These are phyloP conservation scores for Neocrepidodera transversa DNA, from an alignment of 2,888 invertebrate genomes.

Conservation along the genomic window DNA sequence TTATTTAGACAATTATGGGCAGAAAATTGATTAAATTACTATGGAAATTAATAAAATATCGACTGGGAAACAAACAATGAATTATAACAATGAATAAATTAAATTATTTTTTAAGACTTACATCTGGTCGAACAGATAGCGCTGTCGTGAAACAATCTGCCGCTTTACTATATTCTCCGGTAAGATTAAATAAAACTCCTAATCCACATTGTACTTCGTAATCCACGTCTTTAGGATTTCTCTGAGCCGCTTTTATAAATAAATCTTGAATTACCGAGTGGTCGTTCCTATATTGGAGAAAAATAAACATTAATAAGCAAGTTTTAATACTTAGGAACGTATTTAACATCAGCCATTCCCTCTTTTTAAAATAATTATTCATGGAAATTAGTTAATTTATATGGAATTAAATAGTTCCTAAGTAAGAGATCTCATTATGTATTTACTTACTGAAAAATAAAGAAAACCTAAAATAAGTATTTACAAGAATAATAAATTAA, in stretches of 20 bases:
- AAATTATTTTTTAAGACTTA: constrained; percentile 55
- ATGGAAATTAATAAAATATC: no score
- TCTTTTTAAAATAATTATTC: background rate
- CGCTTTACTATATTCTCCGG: constrained; percentile 94
- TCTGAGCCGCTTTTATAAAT: constrained; percentile 80
- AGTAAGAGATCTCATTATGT: no score
- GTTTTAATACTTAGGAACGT: background rate
- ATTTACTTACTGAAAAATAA: no score
- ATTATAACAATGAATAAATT: no score
- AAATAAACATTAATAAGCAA: constrained; percentile 5
- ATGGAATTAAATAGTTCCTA: no score
- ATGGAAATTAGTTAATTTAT: background rate
- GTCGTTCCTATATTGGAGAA: constrained; percentile 60
- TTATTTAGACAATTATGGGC: no score
- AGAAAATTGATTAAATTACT: no score
- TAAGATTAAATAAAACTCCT: constrained; percentile 94
- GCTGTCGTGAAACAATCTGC: constrained; percentile 95
- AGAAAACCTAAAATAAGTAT: no score
- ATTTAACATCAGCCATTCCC: no score
- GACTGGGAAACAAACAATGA: no score
- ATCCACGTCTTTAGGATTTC: constrained; percentile 78
- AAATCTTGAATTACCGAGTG: constrained; percentile 75
- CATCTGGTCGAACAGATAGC: constrained; percentile 79
- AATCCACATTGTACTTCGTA: constrained; percentile 92
- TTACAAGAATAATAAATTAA: no score